Evolutionary conservation across 2,113 vertebrate species (phyloP).

Genomic region (Petrocephalus zakoni): DNA sequence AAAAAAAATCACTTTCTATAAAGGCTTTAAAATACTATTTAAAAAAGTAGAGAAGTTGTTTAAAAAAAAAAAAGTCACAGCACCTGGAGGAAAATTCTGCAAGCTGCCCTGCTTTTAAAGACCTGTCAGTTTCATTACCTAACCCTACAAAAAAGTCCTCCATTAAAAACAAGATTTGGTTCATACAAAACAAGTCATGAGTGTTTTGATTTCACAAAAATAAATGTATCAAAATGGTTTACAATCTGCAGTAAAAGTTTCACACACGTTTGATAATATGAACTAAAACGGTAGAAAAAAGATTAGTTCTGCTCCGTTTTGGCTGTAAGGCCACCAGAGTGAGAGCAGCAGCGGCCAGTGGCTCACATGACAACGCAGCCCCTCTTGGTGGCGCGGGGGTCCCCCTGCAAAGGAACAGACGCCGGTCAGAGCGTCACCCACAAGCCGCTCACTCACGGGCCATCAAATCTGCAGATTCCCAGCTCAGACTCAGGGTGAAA

Average conservation of each 20-base stretch:
- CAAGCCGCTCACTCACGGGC: neutral
- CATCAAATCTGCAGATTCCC: neutral
- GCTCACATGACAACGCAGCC: constrained; percentile 78
- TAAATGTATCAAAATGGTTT: constrained; percentile 30
- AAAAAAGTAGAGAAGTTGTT: constrained; percentile 25
- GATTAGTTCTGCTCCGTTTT: constrained; percentile 61
- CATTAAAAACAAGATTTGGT: constrained; percentile 33
- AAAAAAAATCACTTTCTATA: constrained; percentile 41
- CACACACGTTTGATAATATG: constrained; percentile 33
- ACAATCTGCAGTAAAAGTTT: constrained; percentile 25
- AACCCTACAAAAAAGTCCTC: constrained; percentile 16
- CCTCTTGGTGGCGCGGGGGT: constrained; percentile 46
- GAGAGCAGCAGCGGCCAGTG: constrained; percentile 38
- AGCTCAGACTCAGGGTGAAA: neutral
- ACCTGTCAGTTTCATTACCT: constrained; percentile 18
- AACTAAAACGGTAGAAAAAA: constrained; percentile 52
- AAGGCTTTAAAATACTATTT: constrained; percentile 37
- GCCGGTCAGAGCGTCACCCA: neutral
- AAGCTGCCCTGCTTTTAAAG: constrained; percentile 28
- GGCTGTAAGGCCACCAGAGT: constrained; percentile 49
- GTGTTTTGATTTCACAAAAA: constrained; percentile 29
- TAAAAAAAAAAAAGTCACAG: constrained; percentile 37
- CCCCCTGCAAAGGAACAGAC: constrained; percentile 53
- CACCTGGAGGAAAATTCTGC: constrained; percentile 34
- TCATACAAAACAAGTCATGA: constrained; percentile 30